Conservation (phyloP, 1,140 invertebrate genomes). For the Zaprionus camerounensis region DNA sequence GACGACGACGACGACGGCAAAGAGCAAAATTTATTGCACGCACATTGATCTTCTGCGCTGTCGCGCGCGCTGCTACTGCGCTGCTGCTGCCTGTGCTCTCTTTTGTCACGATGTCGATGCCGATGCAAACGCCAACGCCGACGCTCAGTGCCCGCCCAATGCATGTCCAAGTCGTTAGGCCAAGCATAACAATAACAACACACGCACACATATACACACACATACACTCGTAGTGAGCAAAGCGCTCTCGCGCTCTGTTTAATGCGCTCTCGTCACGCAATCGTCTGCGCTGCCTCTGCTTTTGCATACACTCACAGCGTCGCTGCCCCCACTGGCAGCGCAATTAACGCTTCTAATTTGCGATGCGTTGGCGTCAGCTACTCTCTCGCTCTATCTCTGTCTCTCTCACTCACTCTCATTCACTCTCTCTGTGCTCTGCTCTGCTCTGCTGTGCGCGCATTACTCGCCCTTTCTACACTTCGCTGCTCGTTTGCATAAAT, state of each 20-base stretch:
- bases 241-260: constrained; percentile 60
- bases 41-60: constrained; percentile 42
- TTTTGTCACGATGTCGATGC: constrained; percentile 39
- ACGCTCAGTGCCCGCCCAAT: constrained; percentile 52
- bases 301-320: constrained; percentile 60
- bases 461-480: constrained; percentile 80
- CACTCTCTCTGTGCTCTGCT: background rate
- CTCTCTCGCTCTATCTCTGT: background rate
- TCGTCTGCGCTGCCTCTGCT: constrained; percentile 10
- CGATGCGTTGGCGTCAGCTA: constrained; percentile 52
- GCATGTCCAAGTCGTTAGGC: constrained; percentile 60
- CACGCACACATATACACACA: constrained; percentile 17
- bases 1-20: background rate
- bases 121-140: background rate
- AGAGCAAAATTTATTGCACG: constrained; percentile 64
- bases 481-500: constrained; percentile 81
- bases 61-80: background rate
- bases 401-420: constrained; percentile 2
- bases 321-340: constrained; percentile 18
- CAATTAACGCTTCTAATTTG: constrained; percentile 70
- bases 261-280: constrained; percentile 68
- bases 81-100: constrained; percentile 4
- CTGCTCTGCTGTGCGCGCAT: constrained; percentile 40
- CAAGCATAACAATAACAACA: constrained; percentile 44
- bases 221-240: constrained; percentile 1